phyloP scores from a whole-genome alignment of 2,888 invertebrate genomes.

The Panzeria rudis region DNA sequence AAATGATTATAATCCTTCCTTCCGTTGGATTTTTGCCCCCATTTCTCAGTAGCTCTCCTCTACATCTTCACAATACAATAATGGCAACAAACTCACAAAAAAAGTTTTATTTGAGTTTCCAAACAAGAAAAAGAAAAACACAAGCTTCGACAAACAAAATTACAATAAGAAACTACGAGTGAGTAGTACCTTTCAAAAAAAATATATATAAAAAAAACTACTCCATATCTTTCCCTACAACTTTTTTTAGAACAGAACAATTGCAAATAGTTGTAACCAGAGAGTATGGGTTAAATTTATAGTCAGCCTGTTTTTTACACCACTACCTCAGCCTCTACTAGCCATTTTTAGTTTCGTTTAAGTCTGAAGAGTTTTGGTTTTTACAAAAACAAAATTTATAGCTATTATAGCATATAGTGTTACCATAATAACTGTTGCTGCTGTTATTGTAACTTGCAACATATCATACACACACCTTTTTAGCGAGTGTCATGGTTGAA shows the following conservation, averaged over 20 bases:
- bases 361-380: slow-evolving; percentile 4
- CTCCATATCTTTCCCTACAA: background rate
- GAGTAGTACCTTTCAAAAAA: background rate
- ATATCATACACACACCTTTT: background rate
- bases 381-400: slow-evolving; percentile 46
- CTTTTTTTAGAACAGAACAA: background rate
- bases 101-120: slow-evolving; percentile 1
- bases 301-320: background rate
- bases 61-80: background rate
- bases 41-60: background rate
- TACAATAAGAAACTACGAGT: background rate
- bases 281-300: slow-evolving; percentile 3
- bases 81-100: slow-evolving; percentile 25
- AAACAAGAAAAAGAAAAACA: slow-evolving; percentile 8
- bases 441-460: slow-evolving; percentile 36
- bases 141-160: slow-evolving; percentile 3
- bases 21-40: slow-evolving; percentile 52
- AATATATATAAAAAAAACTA: background rate
- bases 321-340: slow-evolving; percentile 1
- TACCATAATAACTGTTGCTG: slow-evolving; percentile 62
- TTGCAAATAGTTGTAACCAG: slow-evolving; percentile 16
- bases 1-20: slow-evolving; percentile 73
- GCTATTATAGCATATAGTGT: slow-evolving; percentile 36
- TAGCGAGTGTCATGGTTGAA: slow-evolving; percentile 34
- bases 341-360: background rate